Percentiles rank a stretch among this genome's conserved stretches.
Evolutionary conservation across 2,888 invertebrate species (phyloP).

Genomic region (Deroplatys truncata): DNA sequence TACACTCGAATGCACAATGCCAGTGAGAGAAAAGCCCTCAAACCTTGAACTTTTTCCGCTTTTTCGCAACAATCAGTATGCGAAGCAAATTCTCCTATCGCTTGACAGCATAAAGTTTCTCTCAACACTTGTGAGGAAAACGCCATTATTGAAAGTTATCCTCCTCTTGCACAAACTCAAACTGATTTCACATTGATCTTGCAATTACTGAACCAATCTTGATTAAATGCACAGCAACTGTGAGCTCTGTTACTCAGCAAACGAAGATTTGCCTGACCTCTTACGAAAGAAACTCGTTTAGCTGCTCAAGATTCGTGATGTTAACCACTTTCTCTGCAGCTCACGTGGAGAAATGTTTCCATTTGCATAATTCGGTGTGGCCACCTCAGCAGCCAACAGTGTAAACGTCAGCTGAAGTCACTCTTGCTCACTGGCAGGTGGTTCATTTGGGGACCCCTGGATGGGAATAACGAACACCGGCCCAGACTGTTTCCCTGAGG

Average conservation of each 20-base stretch:
- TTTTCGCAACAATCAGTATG: background rate
- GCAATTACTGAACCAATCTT: background rate
- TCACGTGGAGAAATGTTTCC: background rate
- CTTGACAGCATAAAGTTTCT: background rate
- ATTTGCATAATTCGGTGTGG: too few species aligned
- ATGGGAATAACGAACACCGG: background rate
- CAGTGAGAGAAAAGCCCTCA: background rate
- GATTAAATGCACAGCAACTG: background rate
- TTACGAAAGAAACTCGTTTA: background rate
- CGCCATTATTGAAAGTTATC: background rate
- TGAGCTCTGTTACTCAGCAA: background rate
- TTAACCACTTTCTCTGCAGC: background rate
- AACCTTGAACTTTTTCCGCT: background rate
- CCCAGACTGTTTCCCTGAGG: background rate
- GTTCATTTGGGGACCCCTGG: background rate
- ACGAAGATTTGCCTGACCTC: too few species aligned
- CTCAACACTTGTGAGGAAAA: background rate
- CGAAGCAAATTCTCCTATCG: too few species aligned
- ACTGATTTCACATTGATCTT: background rate
- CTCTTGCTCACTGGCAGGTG: background rate
- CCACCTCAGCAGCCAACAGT: too few species aligned
- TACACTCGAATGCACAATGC: too few species aligned
- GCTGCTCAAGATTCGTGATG: too few species aligned
- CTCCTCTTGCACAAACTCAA: background rate
- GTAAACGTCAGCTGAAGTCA: background rate